Evolutionary conservation across 2,888 invertebrate species (phyloP), one percentile per base, ranked within the genome.

Genomic region (Rhopalosiphum nymphaeae): DNA sequence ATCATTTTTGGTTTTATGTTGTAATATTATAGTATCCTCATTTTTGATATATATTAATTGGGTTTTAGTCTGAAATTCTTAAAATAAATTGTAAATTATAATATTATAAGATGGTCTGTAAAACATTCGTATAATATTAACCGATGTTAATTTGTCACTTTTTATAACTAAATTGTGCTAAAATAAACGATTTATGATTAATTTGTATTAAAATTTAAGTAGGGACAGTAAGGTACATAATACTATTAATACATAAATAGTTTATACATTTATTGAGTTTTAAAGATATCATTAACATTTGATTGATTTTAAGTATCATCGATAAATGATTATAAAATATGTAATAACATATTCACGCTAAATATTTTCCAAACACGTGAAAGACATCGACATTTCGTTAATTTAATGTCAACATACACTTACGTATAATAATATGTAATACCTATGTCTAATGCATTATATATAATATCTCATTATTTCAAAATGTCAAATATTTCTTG

Each of bases 381-480:
- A 21, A 1, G 36, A 78, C 36, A 36, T 2, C 16, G 3, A 53
- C 49, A 53, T 78, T 36, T 78, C 21, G 67, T 36, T 21, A 78
- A 36, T 78, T 16, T 36, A 78, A 78, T 11, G 16, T 78, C n/a
- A 78, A 78, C 36, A 36, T 78, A 78, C 67, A 78, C 21, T n/a
- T 78, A 78, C 5, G 7, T 78, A 21, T 36, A 36, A 78, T 78
- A 67, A 67, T n/a, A 61, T 56, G 56, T 56, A 7, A 25, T 11
- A 46, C 44, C 44, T 46, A 67, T n/a, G 13, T 61, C n/a, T 61
- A 29, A 44, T n/a, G 13, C 3, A 29, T 61, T 16, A 11, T 67
- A 78, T 21, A 78, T 36, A 78, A 78, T 16, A 78, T n/a, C 67
- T 78, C 67, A 78, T 78, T 78, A 78, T 78, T 78, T 78, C 57